phyloP scores from a whole-genome alignment of 2,797 vertebrate genomes.

The Alcedo atthis region DNA sequence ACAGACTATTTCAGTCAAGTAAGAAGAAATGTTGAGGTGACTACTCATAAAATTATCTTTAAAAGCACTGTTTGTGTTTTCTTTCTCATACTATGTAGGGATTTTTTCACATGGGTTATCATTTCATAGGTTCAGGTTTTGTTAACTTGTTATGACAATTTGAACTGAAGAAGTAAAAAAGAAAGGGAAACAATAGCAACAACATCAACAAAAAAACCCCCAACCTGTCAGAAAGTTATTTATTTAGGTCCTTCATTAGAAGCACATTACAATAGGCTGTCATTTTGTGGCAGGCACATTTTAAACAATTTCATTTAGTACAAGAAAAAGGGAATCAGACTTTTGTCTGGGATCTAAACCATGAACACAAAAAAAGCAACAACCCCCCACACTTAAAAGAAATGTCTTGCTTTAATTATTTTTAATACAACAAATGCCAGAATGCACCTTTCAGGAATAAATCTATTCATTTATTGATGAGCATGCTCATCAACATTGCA shows the following conservation, averaged over 20 bases:
- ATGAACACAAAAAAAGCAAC: neutral
- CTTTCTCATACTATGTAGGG: neutral
- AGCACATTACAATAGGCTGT: neutral
- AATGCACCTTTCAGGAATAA: slow-evolving; percentile 49
- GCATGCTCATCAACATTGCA: slow-evolving; percentile 1
- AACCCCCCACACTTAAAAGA: neutral
- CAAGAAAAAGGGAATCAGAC: neutral
- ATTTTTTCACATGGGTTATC: neutral
- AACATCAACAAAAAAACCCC: neutral
- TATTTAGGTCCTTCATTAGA: neutral
- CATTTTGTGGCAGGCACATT: neutral
- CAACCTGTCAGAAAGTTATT: neutral
- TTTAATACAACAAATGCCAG: slow-evolving; percentile 52
- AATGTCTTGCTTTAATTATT: slow-evolving; percentile 28
- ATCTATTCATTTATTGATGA: slow-evolving; percentile 51
- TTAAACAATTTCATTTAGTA: slow-evolving; percentile 14
- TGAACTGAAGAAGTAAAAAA: neutral
- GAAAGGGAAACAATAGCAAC: neutral
- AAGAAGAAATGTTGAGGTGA: neutral
- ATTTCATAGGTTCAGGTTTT: neutral
- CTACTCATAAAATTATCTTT: neutral
- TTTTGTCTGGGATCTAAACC: neutral
- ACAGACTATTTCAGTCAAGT: slow-evolving; percentile 9
- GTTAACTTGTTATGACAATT: neutral
- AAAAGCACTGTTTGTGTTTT: slow-evolving; percentile 11